These are phyloP conservation scores for Oceanites oceanicus DNA, from an alignment of 2,113 vertebrate genomes.

Conservation along the genomic window DNA sequence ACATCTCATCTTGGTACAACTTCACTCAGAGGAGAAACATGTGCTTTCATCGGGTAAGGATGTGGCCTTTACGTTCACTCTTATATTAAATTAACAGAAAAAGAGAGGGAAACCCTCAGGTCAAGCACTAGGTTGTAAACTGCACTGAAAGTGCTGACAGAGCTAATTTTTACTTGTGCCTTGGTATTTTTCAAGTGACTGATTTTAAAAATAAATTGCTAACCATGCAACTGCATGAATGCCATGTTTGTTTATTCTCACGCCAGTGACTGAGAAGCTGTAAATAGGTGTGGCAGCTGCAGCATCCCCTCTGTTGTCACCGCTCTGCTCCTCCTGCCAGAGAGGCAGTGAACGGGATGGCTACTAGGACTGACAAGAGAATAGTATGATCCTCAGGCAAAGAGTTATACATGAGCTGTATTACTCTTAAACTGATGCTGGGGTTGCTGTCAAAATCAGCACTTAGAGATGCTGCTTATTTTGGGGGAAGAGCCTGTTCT, in stretches of 20 bases:
- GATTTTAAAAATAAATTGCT: constrained; percentile 29
- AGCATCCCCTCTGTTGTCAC: constrained; percentile 15
- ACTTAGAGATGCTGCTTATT: background rate
- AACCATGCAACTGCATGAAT: background rate
- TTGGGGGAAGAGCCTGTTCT: background rate
- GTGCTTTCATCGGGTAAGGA: background rate
- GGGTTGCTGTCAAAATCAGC: constrained; percentile 1
- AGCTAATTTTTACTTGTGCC: background rate
- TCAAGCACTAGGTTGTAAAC: background rate
- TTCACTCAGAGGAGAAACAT: background rate
- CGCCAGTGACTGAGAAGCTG: background rate
- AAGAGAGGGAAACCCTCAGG: background rate
- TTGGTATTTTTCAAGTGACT: background rate
- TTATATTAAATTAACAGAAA: background rate
- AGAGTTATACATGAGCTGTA: background rate
- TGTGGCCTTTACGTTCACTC: background rate
- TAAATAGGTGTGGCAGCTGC: constrained; percentile 45
- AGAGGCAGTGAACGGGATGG: background rate
- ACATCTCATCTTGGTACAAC: background rate
- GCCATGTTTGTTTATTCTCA: background rate
- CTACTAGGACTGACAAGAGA: constrained; percentile 15
- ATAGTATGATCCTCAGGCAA: constrained; percentile 12
- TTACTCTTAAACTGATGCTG: background rate
- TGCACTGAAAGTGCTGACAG: background rate
- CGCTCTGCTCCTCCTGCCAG: background rate